Evolutionary conservation across 2,113 vertebrate genomes (phyloP).

Genomic region (Myotis yumanensis): DNA sequence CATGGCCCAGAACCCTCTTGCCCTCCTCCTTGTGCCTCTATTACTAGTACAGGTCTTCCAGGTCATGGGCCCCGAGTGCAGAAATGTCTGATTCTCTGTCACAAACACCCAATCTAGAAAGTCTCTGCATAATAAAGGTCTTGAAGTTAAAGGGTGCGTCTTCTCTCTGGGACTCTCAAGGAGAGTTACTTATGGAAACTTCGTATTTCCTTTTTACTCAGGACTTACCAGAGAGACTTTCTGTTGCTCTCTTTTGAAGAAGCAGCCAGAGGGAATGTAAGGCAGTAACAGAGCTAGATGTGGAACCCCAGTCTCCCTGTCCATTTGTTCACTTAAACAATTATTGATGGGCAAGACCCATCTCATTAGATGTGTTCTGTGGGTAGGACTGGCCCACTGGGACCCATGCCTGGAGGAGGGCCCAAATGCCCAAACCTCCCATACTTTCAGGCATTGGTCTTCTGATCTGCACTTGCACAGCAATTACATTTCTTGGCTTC

Average conservation of each 20-base stretch:
- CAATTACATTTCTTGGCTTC: slow-evolving; percentile 39
- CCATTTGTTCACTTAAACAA: slow-evolving; percentile 72
- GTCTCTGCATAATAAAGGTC: neutral
- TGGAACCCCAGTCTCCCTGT: neutral
- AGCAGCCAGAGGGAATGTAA: slow-evolving; percentile 24
- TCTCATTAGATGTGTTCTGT: slow-evolving; percentile 64
- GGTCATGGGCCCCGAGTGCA: neutral
- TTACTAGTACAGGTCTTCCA: neutral
- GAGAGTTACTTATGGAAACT: slow-evolving; percentile 37
- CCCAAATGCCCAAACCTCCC: slow-evolving; percentile 33
- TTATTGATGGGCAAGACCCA: slow-evolving; percentile 55
- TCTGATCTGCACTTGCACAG: neutral
- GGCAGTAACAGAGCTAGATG: neutral
- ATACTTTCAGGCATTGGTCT: neutral
- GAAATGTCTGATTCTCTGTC: neutral
- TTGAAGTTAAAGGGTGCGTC: neutral
- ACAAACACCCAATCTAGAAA: neutral
- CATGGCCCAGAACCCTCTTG: neutral
- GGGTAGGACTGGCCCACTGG: neutral
- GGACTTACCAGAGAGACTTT: slow-evolving; percentile 13
- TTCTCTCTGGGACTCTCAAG: neutral
- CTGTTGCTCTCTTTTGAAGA: slow-evolving; percentile 55
- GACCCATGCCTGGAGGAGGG: slow-evolving; percentile 45
- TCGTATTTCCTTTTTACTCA: slow-evolving; percentile 42
- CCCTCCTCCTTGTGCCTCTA: neutral